Evolutionary conservation across 1,140 invertebrate genomes (phyloP).

Genomic region (Plutomurus gul): DNA sequence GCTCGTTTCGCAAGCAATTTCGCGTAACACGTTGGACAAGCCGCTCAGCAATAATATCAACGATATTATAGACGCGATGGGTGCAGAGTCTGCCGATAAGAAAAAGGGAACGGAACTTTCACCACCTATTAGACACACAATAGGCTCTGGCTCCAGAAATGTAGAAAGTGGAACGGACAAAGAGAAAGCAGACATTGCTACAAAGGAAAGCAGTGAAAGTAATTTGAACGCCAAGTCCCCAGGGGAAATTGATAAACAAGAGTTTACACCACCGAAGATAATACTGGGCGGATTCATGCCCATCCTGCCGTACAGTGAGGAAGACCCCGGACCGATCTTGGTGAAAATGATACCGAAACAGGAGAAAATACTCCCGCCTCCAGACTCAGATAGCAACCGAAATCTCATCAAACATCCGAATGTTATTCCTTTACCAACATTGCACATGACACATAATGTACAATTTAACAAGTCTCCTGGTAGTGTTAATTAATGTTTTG

Average conservation of each 20-base stretch:
- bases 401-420: background rate
- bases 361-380: background rate
- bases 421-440: background rate
- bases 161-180: background rate
- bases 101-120: too few species aligned
- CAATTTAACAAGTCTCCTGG: too few species aligned
- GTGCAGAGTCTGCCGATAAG: too few species aligned
- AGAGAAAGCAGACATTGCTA: background rate
- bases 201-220: background rate
- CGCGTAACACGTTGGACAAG: too few species aligned
- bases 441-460: too few species aligned
- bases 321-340: constrained; percentile 46
- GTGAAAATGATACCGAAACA: constrained; percentile 27
- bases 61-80: too few species aligned
- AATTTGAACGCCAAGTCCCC: background rate
- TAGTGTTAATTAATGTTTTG: too few species aligned
- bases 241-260: background rate
- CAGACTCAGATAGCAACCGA: background rate
- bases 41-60: too few species aligned
- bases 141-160: too few species aligned
- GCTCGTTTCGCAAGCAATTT: too few species aligned
- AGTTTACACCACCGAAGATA: constrained; percentile 39
- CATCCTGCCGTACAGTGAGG: constrained; percentile 48
- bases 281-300: constrained; percentile 47
- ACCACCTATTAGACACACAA: too few species aligned